These are phyloP conservation scores for Conus betulinus DNA, from an alignment of 1,140 invertebrate species.

Conservation along the genomic window DNA sequence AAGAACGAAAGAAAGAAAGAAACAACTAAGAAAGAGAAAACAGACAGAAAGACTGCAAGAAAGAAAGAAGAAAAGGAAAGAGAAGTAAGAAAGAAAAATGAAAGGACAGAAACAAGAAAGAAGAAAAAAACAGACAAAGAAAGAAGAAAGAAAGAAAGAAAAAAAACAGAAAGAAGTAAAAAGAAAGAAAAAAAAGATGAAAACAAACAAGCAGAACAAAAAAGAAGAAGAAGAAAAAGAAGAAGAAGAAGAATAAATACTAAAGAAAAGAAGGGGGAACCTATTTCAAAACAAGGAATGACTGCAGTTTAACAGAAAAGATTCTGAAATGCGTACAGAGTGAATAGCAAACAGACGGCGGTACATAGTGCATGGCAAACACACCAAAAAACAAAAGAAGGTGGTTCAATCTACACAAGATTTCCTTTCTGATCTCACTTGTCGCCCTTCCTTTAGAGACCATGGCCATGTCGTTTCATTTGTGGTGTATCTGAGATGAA, in stretches of 20 bases:
- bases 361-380: neutral
- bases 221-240: neutral
- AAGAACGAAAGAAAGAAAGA: slow-evolving; percentile 10
- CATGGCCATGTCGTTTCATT: too few relatives aligned
- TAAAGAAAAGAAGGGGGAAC: neutral
- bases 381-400: too few relatives aligned
- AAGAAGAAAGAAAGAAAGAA: neutral
- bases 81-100: neutral
- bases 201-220: neutral
- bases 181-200: neutral
- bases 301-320: neutral
- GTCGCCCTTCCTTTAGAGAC: too few relatives aligned
- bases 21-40: neutral
- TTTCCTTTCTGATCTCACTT: too few relatives aligned
- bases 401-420: too few relatives aligned
- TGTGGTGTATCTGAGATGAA: too few relatives aligned
- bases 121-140: neutral
- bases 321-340: too few relatives aligned
- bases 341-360: neutral
- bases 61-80: neutral
- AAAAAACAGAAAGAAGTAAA: neutral
- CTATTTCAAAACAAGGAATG: neutral
- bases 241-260: too few relatives aligned
- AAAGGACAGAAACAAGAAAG: neutral
- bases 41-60: neutral